Conservation (phyloP, 2,797 vertebrate species). For the Leptatherina wallacei region DNA sequence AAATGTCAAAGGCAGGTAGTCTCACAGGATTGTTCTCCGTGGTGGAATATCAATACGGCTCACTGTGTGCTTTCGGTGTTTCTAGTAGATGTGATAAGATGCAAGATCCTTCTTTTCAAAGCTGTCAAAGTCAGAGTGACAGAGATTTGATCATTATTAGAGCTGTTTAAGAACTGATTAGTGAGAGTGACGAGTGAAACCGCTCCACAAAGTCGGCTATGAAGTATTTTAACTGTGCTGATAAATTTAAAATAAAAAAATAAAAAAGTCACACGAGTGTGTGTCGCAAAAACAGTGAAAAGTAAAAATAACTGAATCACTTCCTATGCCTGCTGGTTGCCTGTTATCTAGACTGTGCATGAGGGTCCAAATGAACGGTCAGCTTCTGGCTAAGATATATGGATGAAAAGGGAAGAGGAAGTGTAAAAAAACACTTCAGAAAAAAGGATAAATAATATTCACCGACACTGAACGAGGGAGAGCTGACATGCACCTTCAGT, state of each 20-base stretch:
- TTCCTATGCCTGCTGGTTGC: slow-evolving; percentile 69
- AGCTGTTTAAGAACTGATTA: slow-evolving; percentile 66
- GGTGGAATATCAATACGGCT: slow-evolving; percentile 73
- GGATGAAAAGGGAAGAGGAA: slow-evolving; percentile 55
- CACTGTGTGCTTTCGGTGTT: slow-evolving; percentile 69
- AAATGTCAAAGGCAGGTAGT: slow-evolving; percentile 76
- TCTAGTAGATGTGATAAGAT: slow-evolving; percentile 68
- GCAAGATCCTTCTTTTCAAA: slow-evolving; percentile 65
- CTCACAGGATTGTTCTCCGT: slow-evolving; percentile 69
- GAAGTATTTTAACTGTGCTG: slow-evolving; percentile 52
- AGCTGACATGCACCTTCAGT: slow-evolving; percentile 23
- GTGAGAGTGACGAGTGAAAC: slow-evolving; percentile 50
- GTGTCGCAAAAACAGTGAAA: slow-evolving; percentile 34
- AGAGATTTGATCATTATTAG: slow-evolving; percentile 74
- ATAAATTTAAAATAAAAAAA: slow-evolving; percentile 5
- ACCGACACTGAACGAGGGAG: slow-evolving; percentile 50
- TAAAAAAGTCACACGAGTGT: slow-evolving; percentile 28
- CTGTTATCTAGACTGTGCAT: slow-evolving; percentile 73
- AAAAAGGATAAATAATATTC: slow-evolving; percentile 52
- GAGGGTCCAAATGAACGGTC: slow-evolving; percentile 67
- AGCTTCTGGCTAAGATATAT: slow-evolving; percentile 57
- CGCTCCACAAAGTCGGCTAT: slow-evolving; percentile 63
- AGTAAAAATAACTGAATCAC: slow-evolving; percentile 76
- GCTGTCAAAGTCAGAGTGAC: slow-evolving; percentile 68
- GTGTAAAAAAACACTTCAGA: slow-evolving; percentile 27